Evolutionary conservation across 2,888 invertebrate species (phyloP).

Genomic region (Hermodice carunculata): DNA sequence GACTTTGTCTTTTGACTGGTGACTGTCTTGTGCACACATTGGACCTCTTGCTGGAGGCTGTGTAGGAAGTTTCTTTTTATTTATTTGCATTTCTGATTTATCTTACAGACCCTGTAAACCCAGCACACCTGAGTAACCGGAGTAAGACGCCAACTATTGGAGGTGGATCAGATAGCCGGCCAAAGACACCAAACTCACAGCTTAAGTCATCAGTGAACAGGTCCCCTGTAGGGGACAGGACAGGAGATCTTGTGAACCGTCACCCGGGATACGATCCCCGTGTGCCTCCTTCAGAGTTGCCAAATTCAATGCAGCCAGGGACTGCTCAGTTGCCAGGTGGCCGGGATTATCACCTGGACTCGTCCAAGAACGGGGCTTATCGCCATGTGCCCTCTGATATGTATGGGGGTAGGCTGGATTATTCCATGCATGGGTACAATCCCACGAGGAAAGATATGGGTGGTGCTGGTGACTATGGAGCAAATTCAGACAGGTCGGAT

Average conservation of each 20-base stretch:
- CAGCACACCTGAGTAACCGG: conserved; percentile 10
- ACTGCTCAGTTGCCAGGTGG: no score
- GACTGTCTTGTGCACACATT: no score
- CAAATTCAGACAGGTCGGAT: conserved; percentile 2
- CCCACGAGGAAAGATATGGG: not conserved
- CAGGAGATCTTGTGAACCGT: not conserved
- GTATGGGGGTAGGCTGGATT: no score
- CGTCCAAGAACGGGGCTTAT: no score
- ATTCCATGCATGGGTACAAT: not conserved
- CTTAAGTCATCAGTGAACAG: conserved; percentile 2
- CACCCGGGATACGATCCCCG: not conserved
- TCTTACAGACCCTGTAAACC: conserved; percentile 16
- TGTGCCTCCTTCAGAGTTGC: not conserved
- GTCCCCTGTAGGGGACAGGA: conserved; percentile 7
- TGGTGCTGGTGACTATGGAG: not conserved
- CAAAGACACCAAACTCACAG: conserved; percentile 12
- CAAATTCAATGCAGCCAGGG: no score
- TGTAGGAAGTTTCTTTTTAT: no score
- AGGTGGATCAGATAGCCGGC: conserved; percentile 10
- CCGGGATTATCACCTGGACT: no score
- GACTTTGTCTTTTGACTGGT: no score
- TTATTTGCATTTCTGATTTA: no score
- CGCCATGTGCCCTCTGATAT: no score
- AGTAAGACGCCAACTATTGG: conserved; percentile 29
- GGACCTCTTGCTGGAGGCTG: no score